Base-by-base conservation (phyloP, 2,888 invertebrate genomes). In the Sisyra terminalis region DNA sequence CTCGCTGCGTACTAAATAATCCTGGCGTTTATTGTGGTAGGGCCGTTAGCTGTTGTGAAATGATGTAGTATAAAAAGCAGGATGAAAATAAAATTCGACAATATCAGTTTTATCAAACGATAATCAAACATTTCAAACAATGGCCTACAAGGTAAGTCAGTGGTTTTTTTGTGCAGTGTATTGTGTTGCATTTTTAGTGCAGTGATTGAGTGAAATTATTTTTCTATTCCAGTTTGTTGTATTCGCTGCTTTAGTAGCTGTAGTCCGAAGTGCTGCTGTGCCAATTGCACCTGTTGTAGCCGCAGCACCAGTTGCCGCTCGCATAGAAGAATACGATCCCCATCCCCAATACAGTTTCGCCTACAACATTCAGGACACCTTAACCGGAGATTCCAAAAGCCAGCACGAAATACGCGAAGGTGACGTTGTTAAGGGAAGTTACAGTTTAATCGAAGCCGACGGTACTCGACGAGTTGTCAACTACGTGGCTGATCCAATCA, bases 401-500 rank as follows among this genome's bases (percentile, higher is more conserved):
- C 66, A 67, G 48, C 66, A 67, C 44, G 67, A 71, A 53, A 55
- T 64, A 4, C 61, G 71, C 2, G 65, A 66, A 18, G 71, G 71
- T 0, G 71, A 72, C 52, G 65, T 70, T 2, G 71, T 71, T 10
- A 69, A 70, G 48, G 71, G 72, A 4, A 69, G 69, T 5, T 71
- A 72, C 54, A 70, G 71, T 0, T 54, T 72, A 10, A 61, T 67
- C 1, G 72, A 72, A 47, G 68, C 71, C 1, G 72, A 72, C 49
- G 72, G 72, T 47, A 63, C 69, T 0, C 58, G 70, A 29, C 67
- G 59, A 14, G 59, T 66, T 46, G 71, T 71, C 11, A 68, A 70
- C 47, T 71, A 71, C 55, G 70, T 70, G 6, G 73, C 74, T 13
- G 74, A 74, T 54, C 70, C 73, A 17, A 63, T 68, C 42, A 70